phyloP scores from a whole-genome alignment of 2,113 vertebrate genomes.

The Menidia beryllina region DNA sequence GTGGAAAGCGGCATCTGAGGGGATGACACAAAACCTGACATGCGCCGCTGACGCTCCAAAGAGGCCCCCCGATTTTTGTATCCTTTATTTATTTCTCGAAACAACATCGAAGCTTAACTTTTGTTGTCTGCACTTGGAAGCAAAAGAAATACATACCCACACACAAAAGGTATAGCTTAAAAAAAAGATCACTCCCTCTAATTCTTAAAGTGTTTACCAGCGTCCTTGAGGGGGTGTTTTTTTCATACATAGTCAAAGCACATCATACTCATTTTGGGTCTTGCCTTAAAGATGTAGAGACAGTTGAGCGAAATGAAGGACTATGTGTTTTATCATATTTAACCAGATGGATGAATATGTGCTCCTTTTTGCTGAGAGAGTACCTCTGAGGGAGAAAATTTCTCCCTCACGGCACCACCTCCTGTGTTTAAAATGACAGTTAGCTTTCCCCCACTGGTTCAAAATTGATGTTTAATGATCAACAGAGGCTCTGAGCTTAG shows the following conservation, averaged over 20 bases:
- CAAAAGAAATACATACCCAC: constrained; percentile 16
- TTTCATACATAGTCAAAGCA: constrained; percentile 41
- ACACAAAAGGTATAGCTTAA: background rate
- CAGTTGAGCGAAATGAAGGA: constrained; percentile 69
- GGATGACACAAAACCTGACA: constrained; percentile 51
- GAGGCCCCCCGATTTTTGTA: background rate
- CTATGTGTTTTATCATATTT: constrained; percentile 59
- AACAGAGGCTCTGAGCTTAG: constrained; percentile 66
- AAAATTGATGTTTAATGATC: constrained; percentile 82
- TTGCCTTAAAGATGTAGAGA: constrained; percentile 63
- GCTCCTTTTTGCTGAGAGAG: constrained; percentile 33
- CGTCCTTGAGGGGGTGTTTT: constrained; percentile 52
- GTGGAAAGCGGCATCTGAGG: constrained; percentile 40
- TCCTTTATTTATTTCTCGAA: background rate
- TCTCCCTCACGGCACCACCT: constrained; percentile 52
- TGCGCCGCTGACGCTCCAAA: constrained; percentile 26
- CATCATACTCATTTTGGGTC: constrained; percentile 51
- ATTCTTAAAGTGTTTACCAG: constrained; percentile 59
- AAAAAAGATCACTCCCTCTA: constrained; percentile 40
- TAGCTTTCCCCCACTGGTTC: constrained; percentile 80
- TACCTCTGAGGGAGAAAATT: constrained; percentile 30
- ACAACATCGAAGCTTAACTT: constrained; percentile 16
- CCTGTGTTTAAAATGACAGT: constrained; percentile 76
- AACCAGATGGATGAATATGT: constrained; percentile 57
- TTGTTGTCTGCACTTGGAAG: constrained; percentile 7